A percentile compares a stretch with the other conserved stretches of the same genome.
phyloP scores from a whole-genome alignment of 1,140 invertebrate species.

The Calephelis nemesis region DNA sequence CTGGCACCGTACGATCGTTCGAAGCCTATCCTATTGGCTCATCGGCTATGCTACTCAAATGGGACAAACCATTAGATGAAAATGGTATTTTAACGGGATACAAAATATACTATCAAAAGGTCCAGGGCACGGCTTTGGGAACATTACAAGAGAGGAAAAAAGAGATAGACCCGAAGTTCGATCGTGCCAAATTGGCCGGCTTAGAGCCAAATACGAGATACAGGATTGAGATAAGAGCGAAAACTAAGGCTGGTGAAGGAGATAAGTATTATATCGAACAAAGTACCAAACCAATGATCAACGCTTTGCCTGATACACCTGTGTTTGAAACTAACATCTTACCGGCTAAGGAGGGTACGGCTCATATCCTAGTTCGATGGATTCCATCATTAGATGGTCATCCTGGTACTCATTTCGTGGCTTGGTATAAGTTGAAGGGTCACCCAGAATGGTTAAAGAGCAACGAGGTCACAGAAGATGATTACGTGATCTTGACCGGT shows the following conservation, averaged over 20 bases:
- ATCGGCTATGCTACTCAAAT: slow-evolving; percentile 91
- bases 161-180: slow-evolving; percentile 88
- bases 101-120: slow-evolving; percentile 92
- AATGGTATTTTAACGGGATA: slow-evolving; percentile 97
- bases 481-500: slow-evolving; percentile 87
- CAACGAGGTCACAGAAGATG: slow-evolving; percentile 84
- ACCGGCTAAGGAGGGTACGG: slow-evolving; percentile 86
- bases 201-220: slow-evolving; percentile 93
- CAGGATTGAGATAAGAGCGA: slow-evolving; percentile 90
- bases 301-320: slow-evolving; percentile 86
- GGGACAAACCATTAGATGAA: slow-evolving; percentile 95
- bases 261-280: slow-evolving; percentile 91
- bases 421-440: slow-evolving; percentile 86
- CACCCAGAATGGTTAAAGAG: slow-evolving; percentile 83
- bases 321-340: slow-evolving; percentile 85
- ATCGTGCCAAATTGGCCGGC: slow-evolving; percentile 91
- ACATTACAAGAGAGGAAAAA: slow-evolving; percentile 86
- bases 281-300: slow-evolving; percentile 81
- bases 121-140: slow-evolving; percentile 85
- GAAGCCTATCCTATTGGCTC: slow-evolving; percentile 93
- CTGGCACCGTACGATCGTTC: slow-evolving; percentile 90
- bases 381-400: slow-evolving; percentile 86
- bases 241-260: slow-evolving; percentile 91
- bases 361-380: slow-evolving; percentile 91
- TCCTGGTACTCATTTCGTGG: slow-evolving; percentile 92